Evolutionary conservation across 2,113 vertebrate genomes (phyloP).

Genomic region (Brienomyrus longianalis): DNA sequence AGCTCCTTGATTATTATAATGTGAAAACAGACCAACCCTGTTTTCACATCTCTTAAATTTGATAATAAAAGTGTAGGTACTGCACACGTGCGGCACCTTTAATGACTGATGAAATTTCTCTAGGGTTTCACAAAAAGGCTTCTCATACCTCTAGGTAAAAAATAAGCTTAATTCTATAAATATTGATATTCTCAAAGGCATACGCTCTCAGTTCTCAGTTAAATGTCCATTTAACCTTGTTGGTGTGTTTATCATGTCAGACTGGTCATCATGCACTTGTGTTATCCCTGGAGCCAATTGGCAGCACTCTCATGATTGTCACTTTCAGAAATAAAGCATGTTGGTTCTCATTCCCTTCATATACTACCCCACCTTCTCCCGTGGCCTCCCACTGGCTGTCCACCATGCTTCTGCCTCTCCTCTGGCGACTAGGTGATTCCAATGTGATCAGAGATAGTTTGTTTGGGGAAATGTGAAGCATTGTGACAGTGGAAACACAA

Average conservation of each 20-base stretch:
- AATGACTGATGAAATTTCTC: background rate
- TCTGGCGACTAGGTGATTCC: constrained; percentile 29
- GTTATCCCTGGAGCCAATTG: constrained; percentile 32
- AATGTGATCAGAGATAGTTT: constrained; percentile 41
- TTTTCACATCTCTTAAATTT: background rate
- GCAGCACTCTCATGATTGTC: constrained; percentile 53
- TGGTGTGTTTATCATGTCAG: background rate
- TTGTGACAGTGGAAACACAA: constrained; percentile 50
- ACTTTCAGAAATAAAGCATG: constrained; percentile 53
- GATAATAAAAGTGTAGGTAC: background rate
- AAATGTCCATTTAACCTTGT: background rate
- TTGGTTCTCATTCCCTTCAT: constrained; percentile 39
- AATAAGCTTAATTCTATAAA: background rate
- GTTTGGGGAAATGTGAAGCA: constrained; percentile 49
- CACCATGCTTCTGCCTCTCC: background rate
- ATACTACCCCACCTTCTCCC: background rate
- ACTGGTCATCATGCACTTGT: constrained; percentile 15
- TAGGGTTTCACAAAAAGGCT: background rate
- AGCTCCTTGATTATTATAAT: constrained; percentile 37
- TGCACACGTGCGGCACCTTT: background rate
- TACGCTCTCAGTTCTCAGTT: background rate
- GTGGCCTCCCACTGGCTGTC: constrained; percentile 1
- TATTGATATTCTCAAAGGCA: background rate
- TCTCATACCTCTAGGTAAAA: background rate
- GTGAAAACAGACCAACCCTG: background rate